Conservation (phyloP, 2,888 invertebrate genomes). For the Eumerus sabulonum region DNA sequence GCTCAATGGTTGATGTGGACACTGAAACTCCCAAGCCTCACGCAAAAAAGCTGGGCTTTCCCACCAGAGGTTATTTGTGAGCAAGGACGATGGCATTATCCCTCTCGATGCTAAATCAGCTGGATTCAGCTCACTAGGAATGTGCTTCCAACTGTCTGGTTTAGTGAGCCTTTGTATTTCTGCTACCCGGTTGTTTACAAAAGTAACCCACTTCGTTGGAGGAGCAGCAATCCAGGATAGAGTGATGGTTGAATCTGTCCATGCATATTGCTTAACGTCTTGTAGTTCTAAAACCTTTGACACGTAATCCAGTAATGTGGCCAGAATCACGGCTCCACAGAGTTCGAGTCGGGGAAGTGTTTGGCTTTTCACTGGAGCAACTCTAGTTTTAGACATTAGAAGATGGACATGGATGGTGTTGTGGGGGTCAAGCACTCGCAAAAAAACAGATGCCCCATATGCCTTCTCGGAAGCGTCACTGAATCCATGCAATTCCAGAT, state of each 20-base stretch:
- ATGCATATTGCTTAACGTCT: background rate
- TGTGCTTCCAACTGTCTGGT: background rate
- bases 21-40: background rate
- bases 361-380: background rate
- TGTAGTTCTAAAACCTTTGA: background rate
- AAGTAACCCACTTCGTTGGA: conserved; percentile 6
- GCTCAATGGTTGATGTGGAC: background rate
- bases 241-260: conserved; percentile 9
- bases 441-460: too few relatives aligned
- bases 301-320: background rate
- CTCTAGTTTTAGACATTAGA: conserved; percentile 7
- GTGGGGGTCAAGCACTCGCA: background rate
- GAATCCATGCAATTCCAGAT: background rate
- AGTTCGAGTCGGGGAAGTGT: conserved; percentile 7
- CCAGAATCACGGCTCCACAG: background rate
- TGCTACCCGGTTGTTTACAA: conserved; percentile 4
- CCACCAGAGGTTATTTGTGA: background rate
- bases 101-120: conserved; percentile 2
- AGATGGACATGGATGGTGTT: conserved; percentile 6
- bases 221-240: conserved; percentile 1
- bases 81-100: background rate
- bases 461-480: too few relatives aligned
- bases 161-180: conserved; percentile 6
- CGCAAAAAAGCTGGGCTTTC: background rate
- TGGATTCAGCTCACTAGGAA: conserved; percentile 9